Conservation (phyloP, 1,140 invertebrate genomes). For the Penaeus japonicus region DNA sequence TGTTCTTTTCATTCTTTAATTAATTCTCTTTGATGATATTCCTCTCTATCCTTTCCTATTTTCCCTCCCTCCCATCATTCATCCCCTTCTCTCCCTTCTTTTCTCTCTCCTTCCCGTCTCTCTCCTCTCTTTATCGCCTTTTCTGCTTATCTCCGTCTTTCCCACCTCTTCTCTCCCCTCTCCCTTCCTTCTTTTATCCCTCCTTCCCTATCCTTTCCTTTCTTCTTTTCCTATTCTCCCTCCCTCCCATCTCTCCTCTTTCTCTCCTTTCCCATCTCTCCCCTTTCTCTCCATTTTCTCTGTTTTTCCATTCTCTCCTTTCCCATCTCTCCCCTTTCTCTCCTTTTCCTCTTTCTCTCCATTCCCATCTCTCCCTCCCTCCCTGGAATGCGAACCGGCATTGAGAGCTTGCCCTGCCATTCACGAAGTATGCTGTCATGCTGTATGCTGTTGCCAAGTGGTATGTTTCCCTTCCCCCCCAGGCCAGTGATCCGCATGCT, state of each 20-base stretch:
- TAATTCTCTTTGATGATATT: neutral
- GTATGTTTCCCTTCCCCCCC: too few relatives aligned
- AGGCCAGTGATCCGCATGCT: too few relatives aligned
- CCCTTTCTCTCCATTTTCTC: neutral
- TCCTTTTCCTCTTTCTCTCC: neutral
- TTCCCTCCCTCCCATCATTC: too few relatives aligned
- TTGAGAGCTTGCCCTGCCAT: too few relatives aligned
- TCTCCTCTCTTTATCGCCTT: neutral
- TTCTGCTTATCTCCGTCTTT: neutral
- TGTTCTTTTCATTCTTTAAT: neutral
- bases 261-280: neutral
- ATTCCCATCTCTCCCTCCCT: slow-evolving; percentile 6
- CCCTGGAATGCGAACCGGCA: too few relatives aligned
- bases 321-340: neutral
- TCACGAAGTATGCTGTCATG: too few relatives aligned
- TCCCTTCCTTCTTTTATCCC: neutral
- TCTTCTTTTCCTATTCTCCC: neutral
- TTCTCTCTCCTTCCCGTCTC: too few relatives aligned
- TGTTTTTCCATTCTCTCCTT: neutral
- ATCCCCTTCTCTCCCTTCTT: neutral
- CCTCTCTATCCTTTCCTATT: neutral
- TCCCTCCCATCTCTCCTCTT: neutral
- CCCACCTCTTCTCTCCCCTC: neutral
- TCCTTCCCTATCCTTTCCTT: neutral
- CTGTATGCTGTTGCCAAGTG: too few relatives aligned